Evolutionary conservation across 1,140 invertebrate genomes (phyloP), one percentile per base, ranked within the genome.

Genomic region (Diploscapter pachys): DNA sequence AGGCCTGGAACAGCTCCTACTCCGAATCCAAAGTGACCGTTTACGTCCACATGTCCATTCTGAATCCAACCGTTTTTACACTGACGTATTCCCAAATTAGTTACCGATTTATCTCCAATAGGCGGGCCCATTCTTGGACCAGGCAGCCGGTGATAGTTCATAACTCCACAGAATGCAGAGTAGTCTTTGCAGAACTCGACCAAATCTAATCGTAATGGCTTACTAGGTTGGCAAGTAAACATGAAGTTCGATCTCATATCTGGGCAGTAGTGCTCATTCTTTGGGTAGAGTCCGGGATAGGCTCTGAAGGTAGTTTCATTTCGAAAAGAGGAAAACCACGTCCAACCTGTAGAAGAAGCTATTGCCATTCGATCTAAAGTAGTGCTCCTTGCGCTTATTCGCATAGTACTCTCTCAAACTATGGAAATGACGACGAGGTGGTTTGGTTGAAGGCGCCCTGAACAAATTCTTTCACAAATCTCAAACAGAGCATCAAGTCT

Each of bases 151-250:
- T 80, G 79, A 48, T 75, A 80, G 55, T 80, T 80, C 8, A 69
- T 63, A n/a, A 79, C 71, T 0, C 64, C 56, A 56, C 79, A 80
- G 54, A 79, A 72, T 3, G 71, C 70, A 31, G 79, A 55, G 50
- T 80, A 80, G 55, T 80, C 78, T 68, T 80, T 78, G 53, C 79
- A 80, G 61, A 80, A 80, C 61, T 80, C 77, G 31, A 80, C 79
- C 61, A 80, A 72, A 79, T 80, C 79, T 11, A 79, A 63, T 53
- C 79, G n/a, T 3, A 80, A 59, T 51, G 77, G 77, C 51, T 80
- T 80, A 31, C 77, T 79, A n/a, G 79, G 79, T 49, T 76, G 73
- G 63, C 79, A 80, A 0, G 79, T 80, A 51, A 72, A 80, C n/a
- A 73, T 73, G 50, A 80, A 80, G 53, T 71, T 72, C 55, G 56